Conservation (phyloP, 2,888 invertebrate genomes). For the Galerucella calmariensis region DNA sequence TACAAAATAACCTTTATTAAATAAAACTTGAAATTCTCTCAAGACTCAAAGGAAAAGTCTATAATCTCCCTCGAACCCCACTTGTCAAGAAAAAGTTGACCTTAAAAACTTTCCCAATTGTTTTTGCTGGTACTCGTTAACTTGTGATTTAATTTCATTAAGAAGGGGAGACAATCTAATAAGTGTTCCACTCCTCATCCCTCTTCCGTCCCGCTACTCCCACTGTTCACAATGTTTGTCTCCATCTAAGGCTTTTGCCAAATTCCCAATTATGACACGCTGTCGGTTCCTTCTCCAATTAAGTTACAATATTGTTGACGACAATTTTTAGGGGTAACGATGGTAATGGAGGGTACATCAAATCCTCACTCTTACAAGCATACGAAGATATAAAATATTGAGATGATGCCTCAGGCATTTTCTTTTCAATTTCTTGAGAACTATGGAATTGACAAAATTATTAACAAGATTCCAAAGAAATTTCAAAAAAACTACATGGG, state of each 20-base stretch:
- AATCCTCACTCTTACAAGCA: no score
- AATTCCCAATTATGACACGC: conserved; percentile 54
- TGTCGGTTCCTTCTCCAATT: conserved; percentile 1
- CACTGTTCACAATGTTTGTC: conserved; percentile 53
- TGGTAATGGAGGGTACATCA: no score
- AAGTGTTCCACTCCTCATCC: conserved; percentile 11
- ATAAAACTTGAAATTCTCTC: conserved; percentile 11
- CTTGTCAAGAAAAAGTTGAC: conserved; percentile 29
- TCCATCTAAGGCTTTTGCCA: conserved; percentile 57
- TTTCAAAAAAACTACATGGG: no score
- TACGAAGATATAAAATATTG: no score
- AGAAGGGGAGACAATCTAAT: conserved; percentile 35
- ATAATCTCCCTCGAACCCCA: conserved; percentile 5
- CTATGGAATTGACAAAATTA: no score
- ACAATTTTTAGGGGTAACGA: conserved; percentile 3
- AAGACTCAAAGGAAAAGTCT: neutral
- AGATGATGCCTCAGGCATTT: no score
- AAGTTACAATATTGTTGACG: neutral
- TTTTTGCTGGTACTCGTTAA: conserved; percentile 36
- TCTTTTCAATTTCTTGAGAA: no score
- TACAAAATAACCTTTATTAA: conserved; percentile 9
- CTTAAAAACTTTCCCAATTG: conserved; percentile 28
- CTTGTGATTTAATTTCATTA: conserved; percentile 37
- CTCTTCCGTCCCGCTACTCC: conserved; percentile 3
- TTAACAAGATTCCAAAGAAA: no score